Base-by-base conservation (phyloP, 1,140 invertebrate species). In the Drosophila grimshawi region DNA sequence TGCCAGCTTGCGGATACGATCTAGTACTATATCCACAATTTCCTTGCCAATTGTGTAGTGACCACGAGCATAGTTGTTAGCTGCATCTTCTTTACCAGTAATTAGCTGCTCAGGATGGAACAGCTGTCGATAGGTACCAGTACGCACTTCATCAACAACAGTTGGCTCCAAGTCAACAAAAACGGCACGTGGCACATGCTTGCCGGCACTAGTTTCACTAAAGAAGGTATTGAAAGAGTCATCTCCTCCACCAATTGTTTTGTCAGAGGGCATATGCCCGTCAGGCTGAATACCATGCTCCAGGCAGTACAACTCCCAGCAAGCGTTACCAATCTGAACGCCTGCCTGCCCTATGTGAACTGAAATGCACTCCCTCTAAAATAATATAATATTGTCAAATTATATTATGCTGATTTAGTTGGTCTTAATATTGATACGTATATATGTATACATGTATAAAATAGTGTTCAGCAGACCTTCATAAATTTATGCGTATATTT, bases 231-330 rank as follows among this genome's bases (percentile, higher is more conserved):
- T 96, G 93, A 96, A 97, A 35, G 95, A 95, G 91, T 97, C 96
- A 85, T 96, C 94, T 56, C 94, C 94, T n/a, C 94, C 94, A 2
- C 94, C 94, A 72, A 95, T 92, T 61, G 94, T 95, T 92, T 95
- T 95, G 92, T 95, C 95, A 5, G 94, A 97, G n/a, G 95, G 95
- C 95, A 96, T 96, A 90, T 95, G 94, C 3, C 97, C 97, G 93
- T 98, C 96, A 51, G 97, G 97, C 92, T 97, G 96, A 91, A 98
- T 98, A 32, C 97, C 96, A 93, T 97, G 97, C 92, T 98, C 97
- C 79, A 98, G 93, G 92, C 97, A 98, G 93, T 97, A 98, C 62
- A 98, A 93, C 92, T 98, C 97, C 95, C 95, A 96, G 91, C 95
- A 96, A 57, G 96, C 96, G 92, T 97, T 97, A 73, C 97, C 97